These are phyloP conservation scores for Megalurothrips usitatus DNA, from an alignment of 2,888 invertebrate species.

Conservation along the genomic window DNA sequence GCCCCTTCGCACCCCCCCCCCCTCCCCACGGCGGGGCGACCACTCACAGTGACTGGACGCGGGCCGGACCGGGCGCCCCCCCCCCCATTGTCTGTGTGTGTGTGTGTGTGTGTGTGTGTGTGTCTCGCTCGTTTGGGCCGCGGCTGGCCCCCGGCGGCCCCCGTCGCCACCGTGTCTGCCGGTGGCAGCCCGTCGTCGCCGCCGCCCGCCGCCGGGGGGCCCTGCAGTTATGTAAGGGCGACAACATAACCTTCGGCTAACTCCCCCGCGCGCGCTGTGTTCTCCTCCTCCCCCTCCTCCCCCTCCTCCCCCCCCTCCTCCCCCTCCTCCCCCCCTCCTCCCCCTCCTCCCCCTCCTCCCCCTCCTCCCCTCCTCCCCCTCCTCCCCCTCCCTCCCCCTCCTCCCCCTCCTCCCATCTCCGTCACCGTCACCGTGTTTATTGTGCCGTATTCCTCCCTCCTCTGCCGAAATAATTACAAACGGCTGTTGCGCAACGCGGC, in stretches of 20 bases:
- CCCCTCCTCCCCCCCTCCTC: constrained; percentile 22
- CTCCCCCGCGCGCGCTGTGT: no score
- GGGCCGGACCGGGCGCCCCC: background rate
- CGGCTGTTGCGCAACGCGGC: constrained; percentile 28
- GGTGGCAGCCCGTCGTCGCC: no score
- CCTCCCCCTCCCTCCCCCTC: constrained; percentile 25
- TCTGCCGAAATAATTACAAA: background rate
- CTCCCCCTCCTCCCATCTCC: constrained; percentile 30
- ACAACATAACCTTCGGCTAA: no score
- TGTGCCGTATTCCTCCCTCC: background rate
- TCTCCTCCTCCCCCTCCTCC: constrained; percentile 31
- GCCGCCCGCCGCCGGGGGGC: no score
- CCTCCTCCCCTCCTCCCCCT: constrained; percentile 31
- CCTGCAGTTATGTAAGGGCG: constrained; percentile 28
- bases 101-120: no score
- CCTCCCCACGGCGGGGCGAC: no score
- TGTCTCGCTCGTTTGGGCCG: constrained; percentile 20
- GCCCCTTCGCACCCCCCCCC: no score
- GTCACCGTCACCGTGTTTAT: no score
- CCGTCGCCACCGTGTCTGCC: constrained; percentile 14
- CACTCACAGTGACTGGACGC: no score
- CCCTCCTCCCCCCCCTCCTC: constrained; percentile 29
- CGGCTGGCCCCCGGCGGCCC: constrained; percentile 13
- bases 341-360: constrained; percentile 29
- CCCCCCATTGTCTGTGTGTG: constrained; percentile 27